A percentile compares a stretch with the other conserved stretches of the same genome.
These are phyloP conservation scores for Aldabrachelys gigantea DNA, from an alignment of 2,113 vertebrate species.

Conservation along the genomic window DNA sequence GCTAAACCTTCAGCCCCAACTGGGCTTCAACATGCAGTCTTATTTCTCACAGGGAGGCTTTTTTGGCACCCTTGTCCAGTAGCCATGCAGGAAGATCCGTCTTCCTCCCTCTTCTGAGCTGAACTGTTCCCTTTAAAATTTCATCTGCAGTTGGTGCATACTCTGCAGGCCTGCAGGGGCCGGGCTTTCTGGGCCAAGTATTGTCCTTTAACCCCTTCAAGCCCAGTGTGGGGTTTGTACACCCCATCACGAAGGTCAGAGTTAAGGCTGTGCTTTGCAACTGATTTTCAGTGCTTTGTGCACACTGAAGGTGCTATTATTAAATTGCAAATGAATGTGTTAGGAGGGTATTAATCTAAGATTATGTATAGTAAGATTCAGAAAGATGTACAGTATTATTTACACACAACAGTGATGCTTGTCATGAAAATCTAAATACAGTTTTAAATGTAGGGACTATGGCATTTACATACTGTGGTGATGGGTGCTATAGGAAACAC, in stretches of 20 bases:
- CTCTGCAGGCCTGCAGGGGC: background rate
- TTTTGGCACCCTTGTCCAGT: background rate
- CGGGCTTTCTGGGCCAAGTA: background rate
- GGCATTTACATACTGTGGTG: background rate
- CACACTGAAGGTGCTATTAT: background rate
- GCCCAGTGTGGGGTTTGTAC: background rate
- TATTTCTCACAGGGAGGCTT: background rate
- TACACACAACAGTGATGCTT: background rate
- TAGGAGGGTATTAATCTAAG: background rate
- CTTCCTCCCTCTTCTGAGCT: background rate
- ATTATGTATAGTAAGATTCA: background rate
- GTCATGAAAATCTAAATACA: background rate
- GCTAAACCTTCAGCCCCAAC: background rate
- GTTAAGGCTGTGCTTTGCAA: rapidly evolving
- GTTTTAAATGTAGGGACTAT: background rate
- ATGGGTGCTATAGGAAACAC: background rate
- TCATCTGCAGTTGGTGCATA: background rate
- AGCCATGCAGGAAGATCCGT: background rate
- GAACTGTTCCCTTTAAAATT: background rate
- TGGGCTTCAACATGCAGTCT: background rate
- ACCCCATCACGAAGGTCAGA: rapidly evolving
- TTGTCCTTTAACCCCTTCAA: background rate
- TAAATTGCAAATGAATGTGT: background rate
- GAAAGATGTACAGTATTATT: background rate
- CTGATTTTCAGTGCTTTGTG: background rate